Evolutionary conservation across 2,113 vertebrate species (phyloP).

Genomic region (Cricetomys ansorgei): DNA sequence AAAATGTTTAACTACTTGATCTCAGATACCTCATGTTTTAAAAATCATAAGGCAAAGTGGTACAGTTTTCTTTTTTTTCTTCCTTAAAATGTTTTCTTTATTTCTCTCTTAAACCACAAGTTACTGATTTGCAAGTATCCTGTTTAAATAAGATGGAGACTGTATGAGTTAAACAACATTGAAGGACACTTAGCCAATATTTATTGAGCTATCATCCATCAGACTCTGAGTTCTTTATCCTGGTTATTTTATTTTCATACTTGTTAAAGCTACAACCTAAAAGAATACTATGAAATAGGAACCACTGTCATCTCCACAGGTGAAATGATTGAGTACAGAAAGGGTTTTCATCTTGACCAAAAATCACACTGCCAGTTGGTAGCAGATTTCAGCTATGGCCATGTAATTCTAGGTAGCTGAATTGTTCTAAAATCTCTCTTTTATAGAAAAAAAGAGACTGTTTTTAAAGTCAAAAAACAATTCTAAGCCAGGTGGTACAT

Average conservation of each 20-base stretch:
- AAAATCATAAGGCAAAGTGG: neutral
- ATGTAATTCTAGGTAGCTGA: neutral
- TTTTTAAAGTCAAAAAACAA: slow-evolving; percentile 8
- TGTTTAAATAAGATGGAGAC: slow-evolving; percentile 12
- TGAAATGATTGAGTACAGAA: neutral
- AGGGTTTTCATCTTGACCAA: neutral
- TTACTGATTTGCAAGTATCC: neutral
- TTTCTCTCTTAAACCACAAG: neutral
- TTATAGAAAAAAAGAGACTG: neutral
- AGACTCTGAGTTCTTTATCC: neutral
- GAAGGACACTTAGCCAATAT: neutral
- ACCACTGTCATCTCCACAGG: neutral
- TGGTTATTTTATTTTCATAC: slow-evolving; percentile 20
- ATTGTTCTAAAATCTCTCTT: slow-evolving; percentile 2
- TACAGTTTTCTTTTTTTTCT: neutral
- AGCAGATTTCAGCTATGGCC: neutral
- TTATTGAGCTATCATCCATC: neutral
- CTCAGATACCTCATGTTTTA: neutral
- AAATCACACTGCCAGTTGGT: neutral
- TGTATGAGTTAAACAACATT: neutral
- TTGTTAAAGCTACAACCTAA: neutral
- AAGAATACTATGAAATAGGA: neutral
- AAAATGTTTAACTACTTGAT: slow-evolving; percentile 31
- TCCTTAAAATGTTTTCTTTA: neutral
- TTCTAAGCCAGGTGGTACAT: too few species aligned